Conservation (phyloP, 2,797 vertebrate species). For the Rhadinocentrus ornatus region DNA sequence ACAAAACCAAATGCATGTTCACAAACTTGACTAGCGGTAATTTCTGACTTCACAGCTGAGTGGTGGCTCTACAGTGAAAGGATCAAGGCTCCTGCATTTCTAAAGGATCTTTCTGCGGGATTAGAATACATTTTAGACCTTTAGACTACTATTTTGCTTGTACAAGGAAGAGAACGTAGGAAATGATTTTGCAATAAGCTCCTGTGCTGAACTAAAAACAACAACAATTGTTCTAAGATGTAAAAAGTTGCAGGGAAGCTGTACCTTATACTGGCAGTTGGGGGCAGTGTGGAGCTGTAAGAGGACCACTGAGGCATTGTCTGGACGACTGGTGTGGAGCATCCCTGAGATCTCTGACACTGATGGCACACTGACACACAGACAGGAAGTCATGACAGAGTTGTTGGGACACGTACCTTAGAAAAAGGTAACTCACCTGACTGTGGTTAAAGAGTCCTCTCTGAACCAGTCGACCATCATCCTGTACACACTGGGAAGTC, state of each 20-base stretch:
- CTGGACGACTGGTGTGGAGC: slow-evolving; percentile 88
- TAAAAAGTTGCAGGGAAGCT: neutral
- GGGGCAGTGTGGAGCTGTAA: slow-evolving; percentile 92
- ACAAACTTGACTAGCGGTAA: no score
- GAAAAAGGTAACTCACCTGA: slow-evolving; percentile 76
- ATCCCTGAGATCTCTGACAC: slow-evolving; percentile 90
- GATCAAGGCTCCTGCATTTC: no score
- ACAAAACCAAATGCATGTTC: no score
- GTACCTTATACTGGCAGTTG: slow-evolving; percentile 95
- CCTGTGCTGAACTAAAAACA: no score
- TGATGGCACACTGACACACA: slow-evolving; percentile 84
- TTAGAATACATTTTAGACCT: no score
- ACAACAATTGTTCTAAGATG: no score
- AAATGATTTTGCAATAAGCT: no score
- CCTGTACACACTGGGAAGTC: slow-evolving; percentile 89
- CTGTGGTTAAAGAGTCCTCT: slow-evolving; percentile 89
- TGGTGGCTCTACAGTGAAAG: no score
- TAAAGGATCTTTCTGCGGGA: no score
- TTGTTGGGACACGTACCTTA: neutral
- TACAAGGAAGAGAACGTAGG: no score
- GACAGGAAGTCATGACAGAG: slow-evolving; percentile 9
- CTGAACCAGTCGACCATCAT: slow-evolving; percentile 92
- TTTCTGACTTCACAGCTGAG: no score
- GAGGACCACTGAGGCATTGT: slow-evolving; percentile 80
- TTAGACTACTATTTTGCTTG: no score